A percentile compares a stretch with the other conserved stretches of the same genome.
Evolutionary conservation across 2,113 vertebrate genomes (phyloP).

Genomic region (Tonatia bakeri): DNA sequence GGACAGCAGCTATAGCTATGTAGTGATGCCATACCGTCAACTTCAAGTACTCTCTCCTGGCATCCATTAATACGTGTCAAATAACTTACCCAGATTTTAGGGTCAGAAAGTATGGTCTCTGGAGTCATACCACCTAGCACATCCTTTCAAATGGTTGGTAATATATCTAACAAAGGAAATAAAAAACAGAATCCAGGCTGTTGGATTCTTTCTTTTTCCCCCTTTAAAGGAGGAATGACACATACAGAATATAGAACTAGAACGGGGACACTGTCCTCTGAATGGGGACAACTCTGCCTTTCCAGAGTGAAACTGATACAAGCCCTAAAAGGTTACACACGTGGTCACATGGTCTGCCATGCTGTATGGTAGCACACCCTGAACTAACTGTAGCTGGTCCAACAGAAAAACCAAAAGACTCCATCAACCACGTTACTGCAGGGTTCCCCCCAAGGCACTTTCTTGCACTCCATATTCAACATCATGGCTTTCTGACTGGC

Average conservation of each 20-base stretch:
- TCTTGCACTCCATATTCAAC: not conserved
- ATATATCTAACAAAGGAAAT: not conserved
- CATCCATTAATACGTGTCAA: not conserved
- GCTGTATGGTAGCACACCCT: not conserved
- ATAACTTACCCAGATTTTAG: not conserved
- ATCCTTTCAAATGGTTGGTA: not conserved
- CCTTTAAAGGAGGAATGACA: not conserved
- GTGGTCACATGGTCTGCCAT: not conserved
- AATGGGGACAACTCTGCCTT: not conserved
- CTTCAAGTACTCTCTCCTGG: not conserved
- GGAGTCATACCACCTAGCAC: not conserved
- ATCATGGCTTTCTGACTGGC: not conserved
- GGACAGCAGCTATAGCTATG: not conserved
- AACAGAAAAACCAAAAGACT: not conserved
- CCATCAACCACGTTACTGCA: not conserved
- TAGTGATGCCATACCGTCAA: not conserved
- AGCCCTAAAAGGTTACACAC: not conserved
- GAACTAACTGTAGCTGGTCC: not conserved
- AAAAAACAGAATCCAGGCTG: not conserved
- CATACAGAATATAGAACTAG: not conserved
- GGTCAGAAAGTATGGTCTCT: not conserved
- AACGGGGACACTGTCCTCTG: not conserved
- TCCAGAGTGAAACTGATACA: not conserved
- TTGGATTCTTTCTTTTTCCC: not conserved
- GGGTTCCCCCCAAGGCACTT: not conserved